Percentiles rank a stretch among this genome's conserved stretches.
These are phyloP conservation scores for Percina caprodes DNA, from an alignment of 2,113 vertebrate species.

Conservation along the genomic window DNA sequence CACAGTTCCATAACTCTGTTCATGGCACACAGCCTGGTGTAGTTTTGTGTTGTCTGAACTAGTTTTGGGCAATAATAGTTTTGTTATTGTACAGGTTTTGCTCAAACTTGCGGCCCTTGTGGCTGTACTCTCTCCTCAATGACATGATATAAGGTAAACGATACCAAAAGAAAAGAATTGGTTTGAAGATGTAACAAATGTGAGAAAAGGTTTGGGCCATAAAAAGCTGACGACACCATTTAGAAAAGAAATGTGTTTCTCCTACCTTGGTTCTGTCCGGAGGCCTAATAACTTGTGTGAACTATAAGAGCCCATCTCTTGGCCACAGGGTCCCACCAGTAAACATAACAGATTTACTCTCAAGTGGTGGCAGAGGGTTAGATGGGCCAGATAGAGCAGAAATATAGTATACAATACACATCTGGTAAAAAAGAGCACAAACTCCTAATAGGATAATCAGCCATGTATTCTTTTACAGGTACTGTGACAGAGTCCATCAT, in stretches of 20 bases:
- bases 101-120: slow-evolving; percentile 38
- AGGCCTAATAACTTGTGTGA: slow-evolving; percentile 77
- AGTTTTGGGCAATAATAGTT: slow-evolving; percentile 14
- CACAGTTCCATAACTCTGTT: slow-evolving; percentile 5
- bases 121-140: slow-evolving; percentile 40
- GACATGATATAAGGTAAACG: slow-evolving; percentile 60
- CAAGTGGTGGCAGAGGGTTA: slow-evolving; percentile 81
- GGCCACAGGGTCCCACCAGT: slow-evolving; percentile 84
- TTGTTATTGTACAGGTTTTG: slow-evolving; percentile 23
- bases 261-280: slow-evolving; percentile 59
- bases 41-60: slow-evolving; percentile 42
- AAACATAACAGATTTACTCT: slow-evolving; percentile 84
- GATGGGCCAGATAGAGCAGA: slow-evolving; percentile 75
- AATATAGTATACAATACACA: slow-evolving; percentile 63
- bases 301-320: slow-evolving; percentile 77
- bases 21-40: slow-evolving; percentile 26
- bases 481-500: slow-evolving; percentile 76
- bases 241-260: slow-evolving; percentile 77
- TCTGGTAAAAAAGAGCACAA: slow-evolving; percentile 70
- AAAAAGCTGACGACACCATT: slow-evolving; percentile 71
- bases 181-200: slow-evolving; percentile 55
- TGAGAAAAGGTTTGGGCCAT: slow-evolving; percentile 61
- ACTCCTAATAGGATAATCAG: slow-evolving; percentile 72
- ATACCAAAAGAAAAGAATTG: slow-evolving; percentile 46
- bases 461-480: slow-evolving; percentile 83